Base-by-base conservation (phyloP, 2,797 vertebrate species). In the Acropternis orthonyx region DNA sequence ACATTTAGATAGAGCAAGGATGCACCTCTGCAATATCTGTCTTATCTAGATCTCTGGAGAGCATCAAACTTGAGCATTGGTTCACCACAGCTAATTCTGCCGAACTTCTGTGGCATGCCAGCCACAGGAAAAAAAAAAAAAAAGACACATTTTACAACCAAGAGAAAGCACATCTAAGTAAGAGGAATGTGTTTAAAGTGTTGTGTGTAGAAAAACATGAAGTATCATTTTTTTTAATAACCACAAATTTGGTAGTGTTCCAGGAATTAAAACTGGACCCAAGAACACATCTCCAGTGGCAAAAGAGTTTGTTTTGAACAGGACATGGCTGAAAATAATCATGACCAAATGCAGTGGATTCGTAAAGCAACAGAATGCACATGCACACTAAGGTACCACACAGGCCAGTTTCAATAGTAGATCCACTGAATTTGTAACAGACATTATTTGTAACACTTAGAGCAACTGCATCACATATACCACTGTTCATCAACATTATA, bases 351-450 rank as follows among this genome's bases (percentile, higher is more conserved):
- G 19, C 7, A 18, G 12, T 5, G 27, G 14, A 32, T 71, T 63
- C 22, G 14, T 32, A 79, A 34, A 71, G 26, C 16, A 69, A 12
- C 0, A 3, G 52, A 43, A 7, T 65, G 41, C 54, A 49, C 8
- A 1, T 2, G 7, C 34, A 37, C 11, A 7, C 11, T 22, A 4
- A 52, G 28, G 23, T 32, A 23, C 18, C 32, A 10, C 14, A 30
- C 26, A 22, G 41, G 4, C 9, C 1, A 2, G 9, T 28, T 65
- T 32, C 37, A 43, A 21, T 3, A 39, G 39, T 0, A 63, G 12
- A 49, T 27, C 28, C 9, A 8, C 0, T 11, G 5, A 11, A 36
- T 41, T 81, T 76, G 10, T 36, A 48, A 32, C 0, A 1, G 28
- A 30, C 10, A 3, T 14, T 19, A 37, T 43, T 14, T 72, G 12